Percentiles rank a stretch among this genome's conserved stretches.
Evolutionary conservation across 1,140 invertebrate species (phyloP).

Genomic region (Drosophila pallidifrons): DNA sequence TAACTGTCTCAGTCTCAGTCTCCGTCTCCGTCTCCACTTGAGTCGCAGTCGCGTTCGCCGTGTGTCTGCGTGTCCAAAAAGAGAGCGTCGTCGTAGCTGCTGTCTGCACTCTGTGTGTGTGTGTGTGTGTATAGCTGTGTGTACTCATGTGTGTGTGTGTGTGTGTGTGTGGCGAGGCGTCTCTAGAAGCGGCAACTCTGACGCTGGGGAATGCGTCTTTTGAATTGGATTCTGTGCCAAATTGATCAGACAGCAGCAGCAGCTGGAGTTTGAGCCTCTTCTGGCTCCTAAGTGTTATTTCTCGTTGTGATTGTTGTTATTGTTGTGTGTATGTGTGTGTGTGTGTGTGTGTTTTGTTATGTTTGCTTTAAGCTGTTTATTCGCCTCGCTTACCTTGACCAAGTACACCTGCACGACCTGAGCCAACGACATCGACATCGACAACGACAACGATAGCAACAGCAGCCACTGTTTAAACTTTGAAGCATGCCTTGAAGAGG

Average conservation of each 20-base stretch:
- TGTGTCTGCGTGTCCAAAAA: slow-evolving; percentile 36
- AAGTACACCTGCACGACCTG: slow-evolving; percentile 54
- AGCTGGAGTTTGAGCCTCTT: not conserved
- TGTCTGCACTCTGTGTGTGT: not conserved
- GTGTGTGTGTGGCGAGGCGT: not conserved
- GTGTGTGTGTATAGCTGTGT: not conserved
- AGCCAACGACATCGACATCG: not conserved
- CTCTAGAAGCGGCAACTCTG: slow-evolving; percentile 37
- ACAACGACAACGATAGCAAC: too few species aligned
- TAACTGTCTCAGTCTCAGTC: slow-evolving; percentile 19
- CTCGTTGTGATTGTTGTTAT: slow-evolving; percentile 13
- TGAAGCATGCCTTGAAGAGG: not conserved
- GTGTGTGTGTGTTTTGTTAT: slow-evolving; percentile 11
- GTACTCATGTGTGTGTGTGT: not conserved
- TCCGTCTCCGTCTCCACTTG: not conserved
- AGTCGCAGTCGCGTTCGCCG: not conserved
- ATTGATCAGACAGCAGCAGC: slow-evolving; percentile 15
- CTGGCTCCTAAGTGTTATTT: not conserved
- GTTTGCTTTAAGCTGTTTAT: slow-evolving; percentile 1
- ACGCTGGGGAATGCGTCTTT: slow-evolving; percentile 23
- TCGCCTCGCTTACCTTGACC: slow-evolving; percentile 68
- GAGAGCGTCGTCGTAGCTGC: slow-evolving; percentile 27
- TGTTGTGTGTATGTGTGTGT: slow-evolving; percentile 11
- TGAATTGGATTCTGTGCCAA: slow-evolving; percentile 37
- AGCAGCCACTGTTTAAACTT: too few species aligned